A percentile compares a stretch with the other conserved stretches of the same genome.
These are phyloP conservation scores for Labeo calbasu DNA, from an alignment of 2,797 vertebrate genomes.

Conservation along the genomic window DNA sequence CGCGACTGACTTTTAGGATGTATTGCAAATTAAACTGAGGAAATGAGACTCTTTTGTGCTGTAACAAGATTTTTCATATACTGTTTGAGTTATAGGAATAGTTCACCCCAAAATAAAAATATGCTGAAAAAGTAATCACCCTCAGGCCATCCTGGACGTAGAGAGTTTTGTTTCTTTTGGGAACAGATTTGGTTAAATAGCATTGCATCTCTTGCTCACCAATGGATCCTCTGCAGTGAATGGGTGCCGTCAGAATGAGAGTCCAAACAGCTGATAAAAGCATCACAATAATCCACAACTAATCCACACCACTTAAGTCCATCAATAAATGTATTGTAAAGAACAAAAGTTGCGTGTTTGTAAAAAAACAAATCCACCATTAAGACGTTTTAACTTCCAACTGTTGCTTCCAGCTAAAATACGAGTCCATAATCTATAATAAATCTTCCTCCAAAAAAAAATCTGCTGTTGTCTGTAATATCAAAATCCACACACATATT, in stretches of 20 bases:
- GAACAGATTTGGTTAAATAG: not conserved
- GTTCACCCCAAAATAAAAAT: not conserved
- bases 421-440: not conserved
- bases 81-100: not conserved
- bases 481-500: too few species aligned
- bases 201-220: too few species aligned
- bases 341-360: too few species aligned
- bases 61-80: not conserved
- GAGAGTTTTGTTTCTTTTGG: not conserved
- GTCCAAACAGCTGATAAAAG: too few species aligned
- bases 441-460: too few species aligned
- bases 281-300: too few species aligned
- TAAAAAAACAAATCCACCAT: not conserved
- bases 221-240: too few species aligned
- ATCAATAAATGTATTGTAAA: too few species aligned
- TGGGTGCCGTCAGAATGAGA: too few species aligned
- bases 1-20: not conserved
- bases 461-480: too few species aligned
- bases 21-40: conserved; percentile 2
- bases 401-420: too few species aligned
- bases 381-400: not conserved
- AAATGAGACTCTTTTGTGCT: not conserved
- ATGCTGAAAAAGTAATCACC: not conserved
- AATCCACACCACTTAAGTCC: too few species aligned
- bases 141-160: not conserved